Evolutionary conservation across 2,113 vertebrate species (phyloP).

Genomic region (Pongo abelii): DNA sequence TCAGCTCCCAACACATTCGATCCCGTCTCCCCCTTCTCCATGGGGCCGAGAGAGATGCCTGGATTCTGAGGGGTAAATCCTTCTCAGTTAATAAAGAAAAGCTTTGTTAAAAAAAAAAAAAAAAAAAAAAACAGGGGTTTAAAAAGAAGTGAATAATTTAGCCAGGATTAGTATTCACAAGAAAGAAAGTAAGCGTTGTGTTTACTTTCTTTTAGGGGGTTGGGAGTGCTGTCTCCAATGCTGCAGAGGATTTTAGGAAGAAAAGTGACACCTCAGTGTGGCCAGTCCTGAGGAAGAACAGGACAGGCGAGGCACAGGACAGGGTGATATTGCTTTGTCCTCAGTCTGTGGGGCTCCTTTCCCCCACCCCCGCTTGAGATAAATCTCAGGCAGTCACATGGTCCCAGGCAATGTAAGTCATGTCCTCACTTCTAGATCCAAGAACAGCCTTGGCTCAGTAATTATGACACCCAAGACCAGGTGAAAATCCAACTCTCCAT

Average conservation of each 20-base stretch:
- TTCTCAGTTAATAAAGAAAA: not conserved
- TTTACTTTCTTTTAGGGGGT: not conserved
- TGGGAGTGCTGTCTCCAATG: not conserved
- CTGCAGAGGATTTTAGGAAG: not conserved
- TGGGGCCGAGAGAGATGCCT: rapidly evolving
- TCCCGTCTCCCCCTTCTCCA: not conserved
- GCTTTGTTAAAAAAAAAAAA: not conserved
- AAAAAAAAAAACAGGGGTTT: not conserved
- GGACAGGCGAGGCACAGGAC: rapidly evolving
- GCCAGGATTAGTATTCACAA: not conserved
- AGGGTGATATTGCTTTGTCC: not conserved
- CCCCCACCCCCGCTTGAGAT: not conserved
- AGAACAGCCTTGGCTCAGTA: not conserved
- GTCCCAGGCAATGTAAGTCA: not conserved
- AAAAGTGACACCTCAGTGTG: not conserved
- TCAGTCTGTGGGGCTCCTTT: not conserved
- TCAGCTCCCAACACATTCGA: not conserved
- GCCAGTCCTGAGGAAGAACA: not conserved
- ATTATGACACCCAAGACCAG: not conserved
- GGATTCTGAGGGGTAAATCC: not conserved
- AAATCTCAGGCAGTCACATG: not conserved
- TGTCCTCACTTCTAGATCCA: not conserved
- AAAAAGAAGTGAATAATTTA: not conserved
- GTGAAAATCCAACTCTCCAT: no score
- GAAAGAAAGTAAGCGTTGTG: rapidly evolving